Evolutionary conservation across 2,797 vertebrate species (phyloP).

Genomic region (Phalloptychus januarius): DNA sequence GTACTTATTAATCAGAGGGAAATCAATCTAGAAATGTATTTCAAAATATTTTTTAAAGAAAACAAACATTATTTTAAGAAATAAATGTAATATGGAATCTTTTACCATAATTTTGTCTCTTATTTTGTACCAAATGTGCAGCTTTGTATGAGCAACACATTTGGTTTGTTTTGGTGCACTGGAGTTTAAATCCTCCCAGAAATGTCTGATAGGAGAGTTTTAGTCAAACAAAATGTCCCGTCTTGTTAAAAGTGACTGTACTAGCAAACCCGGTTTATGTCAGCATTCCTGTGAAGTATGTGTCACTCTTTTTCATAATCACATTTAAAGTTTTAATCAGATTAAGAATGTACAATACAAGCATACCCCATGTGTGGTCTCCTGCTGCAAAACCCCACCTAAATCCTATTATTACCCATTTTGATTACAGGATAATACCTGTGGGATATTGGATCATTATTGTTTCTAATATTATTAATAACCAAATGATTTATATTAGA

Average conservation of each 20-base stretch:
- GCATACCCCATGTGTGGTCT: slow-evolving; percentile 83
- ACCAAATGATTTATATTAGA: slow-evolving; percentile 54
- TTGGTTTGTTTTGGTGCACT: slow-evolving; percentile 32
- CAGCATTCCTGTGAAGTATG: slow-evolving; percentile 80
- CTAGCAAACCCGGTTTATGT: slow-evolving; percentile 61
- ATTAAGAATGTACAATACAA: slow-evolving; percentile 81
- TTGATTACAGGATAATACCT: slow-evolving; percentile 81
- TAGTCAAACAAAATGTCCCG: slow-evolving; percentile 50
- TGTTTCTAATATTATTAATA: slow-evolving; percentile 72
- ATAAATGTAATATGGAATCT: background rate
- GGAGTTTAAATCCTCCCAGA: slow-evolving; percentile 48
- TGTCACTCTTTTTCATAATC: slow-evolving; percentile 81
- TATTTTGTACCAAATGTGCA: slow-evolving; percentile 56
- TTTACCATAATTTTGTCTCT: background rate
- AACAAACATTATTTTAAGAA: background rate
- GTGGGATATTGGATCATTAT: slow-evolving; percentile 82
- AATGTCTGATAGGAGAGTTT: slow-evolving; percentile 47
- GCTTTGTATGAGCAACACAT: slow-evolving; percentile 45
- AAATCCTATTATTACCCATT: slow-evolving; percentile 81
- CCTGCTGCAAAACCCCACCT: slow-evolving; percentile 57
- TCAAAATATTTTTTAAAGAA: background rate
- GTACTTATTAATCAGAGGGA: background rate
- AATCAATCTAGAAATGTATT: background rate
- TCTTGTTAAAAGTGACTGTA: slow-evolving; percentile 50
- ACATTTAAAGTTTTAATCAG: slow-evolving; percentile 81